phyloP scores from a whole-genome alignment of 2,113 vertebrate species.

The Thunnus thynnus region DNA sequence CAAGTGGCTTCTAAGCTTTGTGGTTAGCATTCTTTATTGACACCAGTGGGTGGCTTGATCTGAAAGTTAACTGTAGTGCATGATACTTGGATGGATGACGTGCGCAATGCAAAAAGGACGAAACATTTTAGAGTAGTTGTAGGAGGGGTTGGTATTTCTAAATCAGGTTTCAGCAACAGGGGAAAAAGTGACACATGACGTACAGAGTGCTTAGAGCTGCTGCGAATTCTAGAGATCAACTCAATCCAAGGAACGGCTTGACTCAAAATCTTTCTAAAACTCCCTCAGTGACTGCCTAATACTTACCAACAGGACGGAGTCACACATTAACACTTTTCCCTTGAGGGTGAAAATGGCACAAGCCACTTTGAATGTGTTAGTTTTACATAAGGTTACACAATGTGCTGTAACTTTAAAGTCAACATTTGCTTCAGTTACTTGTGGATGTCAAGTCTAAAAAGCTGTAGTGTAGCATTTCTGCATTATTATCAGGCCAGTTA shows the following conservation, averaged over 20 bases:
- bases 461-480: not conserved
- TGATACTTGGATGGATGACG: not conserved
- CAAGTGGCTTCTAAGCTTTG: conserved; percentile 1
- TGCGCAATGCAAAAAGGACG: conserved; percentile 9
- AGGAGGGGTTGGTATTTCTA: conserved; percentile 12
- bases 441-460: too few relatives aligned
- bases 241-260: not conserved
- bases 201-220: not conserved
- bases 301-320: not conserved
- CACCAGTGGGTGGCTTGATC: conserved; percentile 23
- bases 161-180: not conserved
- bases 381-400: not conserved
- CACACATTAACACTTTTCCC: not conserved
- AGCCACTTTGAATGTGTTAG: too few relatives aligned
- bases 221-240: not conserved
- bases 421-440: not conserved
- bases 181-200: not conserved
- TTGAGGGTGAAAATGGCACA: not conserved
- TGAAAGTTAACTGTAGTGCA: not conserved
- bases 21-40: conserved; percentile 31
- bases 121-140: not conserved
- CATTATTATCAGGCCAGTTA: not conserved
- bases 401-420: not conserved
- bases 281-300: not conserved
- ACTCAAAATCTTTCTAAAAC: not conserved